A percentile compares a stretch with the other conserved stretches of the same genome.
phyloP scores from a whole-genome alignment of 2,888 invertebrate species.

The Drosophila greeni region DNA sequence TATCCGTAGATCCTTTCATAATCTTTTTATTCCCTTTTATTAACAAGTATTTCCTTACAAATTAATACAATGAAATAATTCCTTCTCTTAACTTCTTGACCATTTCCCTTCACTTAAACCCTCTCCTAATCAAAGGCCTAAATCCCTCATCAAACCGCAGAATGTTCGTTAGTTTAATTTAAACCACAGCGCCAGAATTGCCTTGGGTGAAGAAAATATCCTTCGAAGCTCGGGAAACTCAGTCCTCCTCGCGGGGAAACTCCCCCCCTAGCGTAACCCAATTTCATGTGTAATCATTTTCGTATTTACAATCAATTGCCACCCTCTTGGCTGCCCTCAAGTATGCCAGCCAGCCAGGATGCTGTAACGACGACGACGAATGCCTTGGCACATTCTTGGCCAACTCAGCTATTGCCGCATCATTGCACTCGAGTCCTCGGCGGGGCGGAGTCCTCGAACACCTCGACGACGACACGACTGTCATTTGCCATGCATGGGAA shows the following conservation, averaged over 20 bases:
- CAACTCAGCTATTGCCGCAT: constrained; percentile 46
- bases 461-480: constrained; percentile 52
- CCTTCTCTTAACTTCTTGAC: neutral
- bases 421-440: constrained; percentile 40
- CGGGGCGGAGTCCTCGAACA: constrained; percentile 44
- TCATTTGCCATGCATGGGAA: constrained; percentile 58
- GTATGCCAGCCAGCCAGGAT: constrained; percentile 7
- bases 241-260: neutral
- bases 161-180: constrained; percentile 19
- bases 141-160: constrained; percentile 19
- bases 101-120: neutral
- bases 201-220: neutral
- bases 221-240: neutral
- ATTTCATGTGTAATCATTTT: constrained; percentile 36
- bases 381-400: constrained; percentile 27
- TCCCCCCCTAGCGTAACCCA: constrained; percentile 9
- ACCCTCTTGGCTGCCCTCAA: constrained; percentile 22
- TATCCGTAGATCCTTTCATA: neutral
- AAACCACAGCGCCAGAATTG: neutral
- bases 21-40: neutral
- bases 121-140: neutral
- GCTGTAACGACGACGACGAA: neutral
- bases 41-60: too few relatives aligned
- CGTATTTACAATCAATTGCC: constrained; percentile 40
- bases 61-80: neutral